phyloP scores from a whole-genome alignment of 2,888 invertebrate species.

The Leptinotarsa peninsularis region DNA sequence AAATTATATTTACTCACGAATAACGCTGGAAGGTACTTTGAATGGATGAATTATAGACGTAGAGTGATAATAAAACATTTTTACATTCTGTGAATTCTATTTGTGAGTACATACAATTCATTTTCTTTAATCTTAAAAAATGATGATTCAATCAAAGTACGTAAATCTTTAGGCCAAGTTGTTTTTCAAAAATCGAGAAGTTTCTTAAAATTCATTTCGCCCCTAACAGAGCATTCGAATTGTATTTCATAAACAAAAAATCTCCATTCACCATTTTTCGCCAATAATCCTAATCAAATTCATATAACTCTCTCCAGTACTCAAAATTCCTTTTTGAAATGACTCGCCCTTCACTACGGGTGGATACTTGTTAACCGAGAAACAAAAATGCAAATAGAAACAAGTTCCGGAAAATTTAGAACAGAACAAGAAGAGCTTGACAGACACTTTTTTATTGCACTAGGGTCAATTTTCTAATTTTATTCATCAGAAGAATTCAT shows the following conservation, averaged over 20 bases:
- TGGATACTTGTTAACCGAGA: background rate
- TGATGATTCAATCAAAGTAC: no score
- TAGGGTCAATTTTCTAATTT: slow-evolving; percentile 26
- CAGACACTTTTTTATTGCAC: slow-evolving; percentile 35
- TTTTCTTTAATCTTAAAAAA: no score
- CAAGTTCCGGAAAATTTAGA: slow-evolving; percentile 3
- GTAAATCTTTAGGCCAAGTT: no score
- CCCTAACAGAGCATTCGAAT: no score
- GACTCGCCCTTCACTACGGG: background rate
- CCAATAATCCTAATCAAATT: background rate
- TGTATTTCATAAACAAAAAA: background rate
- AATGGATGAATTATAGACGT: no score
- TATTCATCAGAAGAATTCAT: background rate
- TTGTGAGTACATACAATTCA: no score
- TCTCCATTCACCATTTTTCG: background rate
- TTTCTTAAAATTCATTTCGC: no score
- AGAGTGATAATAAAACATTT: no score
- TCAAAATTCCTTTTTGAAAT: background rate
- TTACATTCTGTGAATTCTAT: no score
- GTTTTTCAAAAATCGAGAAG: no score
- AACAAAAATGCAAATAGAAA: background rate
- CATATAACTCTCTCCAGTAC: slow-evolving; percentile 12
- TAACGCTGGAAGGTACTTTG: no score
- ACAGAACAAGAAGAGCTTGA: slow-evolving; percentile 22
- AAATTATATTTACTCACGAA: no score